These are phyloP conservation scores for Herpailurus yagouaroundi DNA, from an alignment of 2,113 vertebrate species.

Conservation along the genomic window DNA sequence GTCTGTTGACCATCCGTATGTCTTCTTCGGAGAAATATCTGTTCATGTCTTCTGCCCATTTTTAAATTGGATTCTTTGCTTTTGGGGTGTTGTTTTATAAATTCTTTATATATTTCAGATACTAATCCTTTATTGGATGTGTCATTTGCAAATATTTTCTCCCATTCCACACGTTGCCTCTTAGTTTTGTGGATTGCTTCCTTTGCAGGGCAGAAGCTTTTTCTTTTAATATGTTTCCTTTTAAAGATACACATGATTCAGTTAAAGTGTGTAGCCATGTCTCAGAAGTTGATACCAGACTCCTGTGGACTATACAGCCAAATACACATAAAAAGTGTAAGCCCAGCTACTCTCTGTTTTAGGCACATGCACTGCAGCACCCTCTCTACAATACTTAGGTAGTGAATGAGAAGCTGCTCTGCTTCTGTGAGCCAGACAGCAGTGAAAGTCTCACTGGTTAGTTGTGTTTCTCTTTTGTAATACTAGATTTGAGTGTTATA, in stretches of 20 bases:
- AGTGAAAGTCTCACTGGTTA: background rate
- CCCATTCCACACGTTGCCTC: background rate
- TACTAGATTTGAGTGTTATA: background rate
- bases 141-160: background rate
- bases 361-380: background rate
- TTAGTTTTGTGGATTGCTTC: background rate
- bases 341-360: background rate
- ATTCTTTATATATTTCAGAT: background rate
- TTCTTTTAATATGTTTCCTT: background rate
- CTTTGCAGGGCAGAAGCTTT: background rate
- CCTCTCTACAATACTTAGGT: background rate
- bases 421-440: background rate
- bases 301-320: background rate
- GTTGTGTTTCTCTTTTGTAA: background rate
- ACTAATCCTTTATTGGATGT: background rate
- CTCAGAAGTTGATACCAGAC: background rate
- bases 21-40: background rate
- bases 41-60: background rate
- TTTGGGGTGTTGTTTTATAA: background rate
- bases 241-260: slow-evolving; percentile 20
- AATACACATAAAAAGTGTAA: background rate
- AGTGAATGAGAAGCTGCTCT: background rate
- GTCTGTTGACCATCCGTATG: background rate
- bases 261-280: background rate
- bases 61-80: background rate